Base-by-base conservation (phyloP, 2,797 vertebrate genomes). In the Gallirallus australis region DNA sequence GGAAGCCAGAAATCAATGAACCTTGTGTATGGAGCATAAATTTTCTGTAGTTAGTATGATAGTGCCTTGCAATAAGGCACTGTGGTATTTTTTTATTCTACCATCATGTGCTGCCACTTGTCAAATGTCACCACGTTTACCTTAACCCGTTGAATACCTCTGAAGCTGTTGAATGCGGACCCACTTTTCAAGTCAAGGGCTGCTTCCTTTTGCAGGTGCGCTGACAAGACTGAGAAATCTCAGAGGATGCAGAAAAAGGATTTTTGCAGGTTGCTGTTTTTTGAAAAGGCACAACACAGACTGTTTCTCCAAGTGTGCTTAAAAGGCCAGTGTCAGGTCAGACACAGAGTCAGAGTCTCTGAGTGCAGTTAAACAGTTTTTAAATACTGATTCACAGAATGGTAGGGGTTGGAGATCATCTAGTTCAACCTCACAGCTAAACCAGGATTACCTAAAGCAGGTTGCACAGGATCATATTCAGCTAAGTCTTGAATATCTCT, bases 1-100 rank as follows among this genome's bases (percentile, higher is more conserved):
- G 33, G 81, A 93, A 89, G 48, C 39, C 57, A 91, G 64, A 93
- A 94, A 91, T 87, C 53, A 76, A 65, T 70, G 65, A 91, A 90
- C 65, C 52, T n/a, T 80, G 40, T 33, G n/a, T n/a, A 87, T 15
- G 11, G 48, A 21, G 16, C 69, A 86, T 89, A 86, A 73, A 82
- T 64, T 39, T 30, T 91, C 65, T 77, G 50, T 57, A 47, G 45
- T 65, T 75, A 71, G 61, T 77, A 9, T 35, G 60, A 48, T 6
- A 87, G 17, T 15, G 27, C 30, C 59, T 82, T 75, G 25, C 11
- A 91, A 82, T 47, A 85, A 68, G 68, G 11, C 24, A 50, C n/a
- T 82, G 12, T 85, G 31, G 28, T 25, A 12, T 21, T 79, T 85
- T 45, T 64, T 83, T 6, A 70, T 88, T 93, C 53, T 52, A 45